These are phyloP conservation scores for Varecia variegata DNA, from an alignment of 2,797 vertebrate species.

Conservation along the genomic window DNA sequence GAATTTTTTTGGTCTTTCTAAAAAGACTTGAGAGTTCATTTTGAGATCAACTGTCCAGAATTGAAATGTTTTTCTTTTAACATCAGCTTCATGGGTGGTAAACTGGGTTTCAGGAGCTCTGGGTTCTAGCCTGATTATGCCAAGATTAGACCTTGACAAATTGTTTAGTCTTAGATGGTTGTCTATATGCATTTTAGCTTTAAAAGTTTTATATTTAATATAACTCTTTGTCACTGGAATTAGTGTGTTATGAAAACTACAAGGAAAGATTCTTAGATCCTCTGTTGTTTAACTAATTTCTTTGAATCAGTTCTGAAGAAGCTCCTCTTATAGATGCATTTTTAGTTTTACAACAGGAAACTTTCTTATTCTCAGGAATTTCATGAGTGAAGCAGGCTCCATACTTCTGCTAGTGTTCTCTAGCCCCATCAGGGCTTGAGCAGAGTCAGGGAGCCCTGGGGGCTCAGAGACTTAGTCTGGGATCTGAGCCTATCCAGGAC, in stretches of 20 bases:
- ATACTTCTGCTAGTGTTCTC: background rate
- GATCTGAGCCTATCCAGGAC: background rate
- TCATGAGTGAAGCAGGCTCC: background rate
- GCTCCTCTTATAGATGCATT: background rate
- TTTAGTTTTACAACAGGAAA: slow-evolving; percentile 18
- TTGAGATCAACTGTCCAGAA: background rate
- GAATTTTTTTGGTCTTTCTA: background rate
- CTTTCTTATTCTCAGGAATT: background rate
- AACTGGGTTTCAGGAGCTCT: background rate
- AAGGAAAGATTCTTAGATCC: background rate
- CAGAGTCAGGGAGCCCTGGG: background rate
- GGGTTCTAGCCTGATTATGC: background rate
- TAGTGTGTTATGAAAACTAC: background rate
- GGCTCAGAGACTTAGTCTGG: background rate
- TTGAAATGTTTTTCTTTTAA: background rate
- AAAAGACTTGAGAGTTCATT: background rate
- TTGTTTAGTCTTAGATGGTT: background rate
- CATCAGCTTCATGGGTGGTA: background rate
- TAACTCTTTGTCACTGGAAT: background rate
- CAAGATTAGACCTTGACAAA: background rate
- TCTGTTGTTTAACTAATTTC: background rate
- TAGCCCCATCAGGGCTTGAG: background rate
- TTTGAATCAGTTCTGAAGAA: background rate
- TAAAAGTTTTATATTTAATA: background rate
- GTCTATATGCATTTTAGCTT: background rate